Percentiles rank a stretch among this genome's conserved stretches.
Evolutionary conservation across 2,888 invertebrate genomes (phyloP).

Genomic region (Herminia tarsipennalis): DNA sequence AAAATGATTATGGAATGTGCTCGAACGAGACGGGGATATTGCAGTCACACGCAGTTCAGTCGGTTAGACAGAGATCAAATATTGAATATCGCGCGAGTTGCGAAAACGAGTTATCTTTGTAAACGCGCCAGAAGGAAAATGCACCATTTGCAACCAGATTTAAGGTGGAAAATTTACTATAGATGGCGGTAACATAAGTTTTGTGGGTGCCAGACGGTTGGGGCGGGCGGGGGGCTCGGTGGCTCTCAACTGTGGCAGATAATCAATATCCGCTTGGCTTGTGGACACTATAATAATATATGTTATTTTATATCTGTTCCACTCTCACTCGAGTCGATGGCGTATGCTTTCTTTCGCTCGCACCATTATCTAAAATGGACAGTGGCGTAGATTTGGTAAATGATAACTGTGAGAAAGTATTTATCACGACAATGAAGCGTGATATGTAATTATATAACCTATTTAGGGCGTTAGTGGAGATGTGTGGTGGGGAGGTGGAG

Average conservation of each 20-base stretch:
- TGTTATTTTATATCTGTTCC: conserved; percentile 77
- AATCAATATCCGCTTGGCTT: conserved; percentile 87
- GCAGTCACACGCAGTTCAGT: conserved; percentile 77
- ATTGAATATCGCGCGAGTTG: conserved; percentile 72
- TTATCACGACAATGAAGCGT: conserved; percentile 85
- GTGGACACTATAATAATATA: conserved; percentile 86
- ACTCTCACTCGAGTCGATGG: conserved; percentile 49
- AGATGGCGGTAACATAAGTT: conserved; percentile 55
- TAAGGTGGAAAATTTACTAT: conserved; percentile 62
- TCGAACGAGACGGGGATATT: conserved; percentile 75
- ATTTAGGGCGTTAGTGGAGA: conserved; percentile 72
- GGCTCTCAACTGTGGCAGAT: conserved; percentile 86
- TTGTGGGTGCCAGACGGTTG: conserved; percentile 47
- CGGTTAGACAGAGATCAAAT: conserved; percentile 86
- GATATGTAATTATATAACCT: conserved; percentile 84
- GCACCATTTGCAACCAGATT: conserved; percentile 49
- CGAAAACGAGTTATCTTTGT: conserved; percentile 62
- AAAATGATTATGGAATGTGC: conserved; percentile 84
- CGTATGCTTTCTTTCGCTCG: conserved; percentile 62
- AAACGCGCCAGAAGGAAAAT: conserved; percentile 53
- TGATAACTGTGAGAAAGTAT: conserved; percentile 86
- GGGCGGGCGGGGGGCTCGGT: conserved; percentile 71
- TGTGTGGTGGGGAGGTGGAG: conserved; percentile 55
- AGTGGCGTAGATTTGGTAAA: conserved; percentile 86
- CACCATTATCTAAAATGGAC: conserved; percentile 85